Percentiles rank a stretch among this genome's conserved stretches.
phyloP scores from a whole-genome alignment of 2,113 vertebrate genomes.

The Caloenas nicobarica region DNA sequence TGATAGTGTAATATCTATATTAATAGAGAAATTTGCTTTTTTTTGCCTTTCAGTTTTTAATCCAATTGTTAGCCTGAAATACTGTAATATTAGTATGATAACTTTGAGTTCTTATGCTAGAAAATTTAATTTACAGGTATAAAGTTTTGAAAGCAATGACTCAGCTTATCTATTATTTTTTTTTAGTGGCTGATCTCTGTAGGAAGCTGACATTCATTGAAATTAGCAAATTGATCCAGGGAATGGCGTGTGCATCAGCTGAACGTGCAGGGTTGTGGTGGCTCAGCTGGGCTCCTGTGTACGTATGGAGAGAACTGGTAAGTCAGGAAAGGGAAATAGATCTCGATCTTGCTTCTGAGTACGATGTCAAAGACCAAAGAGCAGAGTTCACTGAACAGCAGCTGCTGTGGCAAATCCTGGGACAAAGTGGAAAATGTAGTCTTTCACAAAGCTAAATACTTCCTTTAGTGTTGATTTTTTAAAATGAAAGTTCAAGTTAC shows the following conservation, averaged over 20 bases:
- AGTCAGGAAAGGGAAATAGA: background rate
- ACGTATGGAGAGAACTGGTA: background rate
- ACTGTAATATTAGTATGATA: background rate
- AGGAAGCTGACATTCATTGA: background rate
- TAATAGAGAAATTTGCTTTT: background rate
- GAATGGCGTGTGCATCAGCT: background rate
- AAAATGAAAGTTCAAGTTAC: background rate
- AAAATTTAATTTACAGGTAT: background rate
- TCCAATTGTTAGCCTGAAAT: background rate
- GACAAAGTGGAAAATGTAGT: background rate
- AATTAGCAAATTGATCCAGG: background rate
- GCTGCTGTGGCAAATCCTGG: background rate
- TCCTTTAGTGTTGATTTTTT: background rate
- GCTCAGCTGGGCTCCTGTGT: background rate
- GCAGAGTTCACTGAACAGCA: background rate
- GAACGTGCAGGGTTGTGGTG: fast-evolving
- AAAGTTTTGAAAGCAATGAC: background rate
- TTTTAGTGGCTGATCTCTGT: background rate
- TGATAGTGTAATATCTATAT: background rate
- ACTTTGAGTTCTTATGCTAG: background rate
- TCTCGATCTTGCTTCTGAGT: background rate
- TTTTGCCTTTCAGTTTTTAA: background rate
- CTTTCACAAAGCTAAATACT: background rate
- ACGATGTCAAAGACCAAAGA: background rate
- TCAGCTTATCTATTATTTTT: background rate